Conservation (phyloP, 2,113 vertebrate species). For the Mirza zaza region DNA sequence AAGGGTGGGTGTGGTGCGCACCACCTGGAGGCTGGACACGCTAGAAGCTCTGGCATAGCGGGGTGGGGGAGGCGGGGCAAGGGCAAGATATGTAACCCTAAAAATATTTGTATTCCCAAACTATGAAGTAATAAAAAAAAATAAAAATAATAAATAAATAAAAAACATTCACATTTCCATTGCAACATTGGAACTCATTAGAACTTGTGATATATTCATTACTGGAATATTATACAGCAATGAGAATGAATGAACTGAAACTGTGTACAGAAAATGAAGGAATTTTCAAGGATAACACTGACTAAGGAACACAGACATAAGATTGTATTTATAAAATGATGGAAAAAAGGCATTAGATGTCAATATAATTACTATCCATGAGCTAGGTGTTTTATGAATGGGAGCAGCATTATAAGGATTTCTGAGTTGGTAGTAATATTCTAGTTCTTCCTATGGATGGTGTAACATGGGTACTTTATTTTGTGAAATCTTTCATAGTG, state of each 20-base stretch:
- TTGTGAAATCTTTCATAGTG: background rate
- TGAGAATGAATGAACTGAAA: background rate
- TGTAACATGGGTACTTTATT: background rate
- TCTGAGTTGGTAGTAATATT: background rate
- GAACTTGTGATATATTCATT: background rate
- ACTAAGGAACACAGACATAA: background rate
- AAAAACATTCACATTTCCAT: too few relatives aligned
- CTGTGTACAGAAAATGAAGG: background rate
- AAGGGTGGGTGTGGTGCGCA: too few relatives aligned
- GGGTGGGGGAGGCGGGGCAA: too few relatives aligned
- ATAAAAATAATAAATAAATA: too few relatives aligned
- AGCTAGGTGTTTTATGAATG: background rate
- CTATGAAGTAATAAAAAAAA: too few relatives aligned
- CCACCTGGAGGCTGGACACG: too few relatives aligned
- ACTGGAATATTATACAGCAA: background rate
- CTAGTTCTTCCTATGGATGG: background rate
- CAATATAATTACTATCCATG: background rate
- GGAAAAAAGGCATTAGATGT: background rate
- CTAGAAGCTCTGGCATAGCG: too few relatives aligned
- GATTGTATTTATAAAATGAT: background rate
- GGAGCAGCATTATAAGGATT: background rate
- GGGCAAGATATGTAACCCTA: too few relatives aligned
- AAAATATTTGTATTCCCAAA: too few relatives aligned
- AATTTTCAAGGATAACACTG: background rate
- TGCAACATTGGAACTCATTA: background rate